phyloP scores from a whole-genome alignment of 1,140 invertebrate species.

The Maniola jurtina region DNA sequence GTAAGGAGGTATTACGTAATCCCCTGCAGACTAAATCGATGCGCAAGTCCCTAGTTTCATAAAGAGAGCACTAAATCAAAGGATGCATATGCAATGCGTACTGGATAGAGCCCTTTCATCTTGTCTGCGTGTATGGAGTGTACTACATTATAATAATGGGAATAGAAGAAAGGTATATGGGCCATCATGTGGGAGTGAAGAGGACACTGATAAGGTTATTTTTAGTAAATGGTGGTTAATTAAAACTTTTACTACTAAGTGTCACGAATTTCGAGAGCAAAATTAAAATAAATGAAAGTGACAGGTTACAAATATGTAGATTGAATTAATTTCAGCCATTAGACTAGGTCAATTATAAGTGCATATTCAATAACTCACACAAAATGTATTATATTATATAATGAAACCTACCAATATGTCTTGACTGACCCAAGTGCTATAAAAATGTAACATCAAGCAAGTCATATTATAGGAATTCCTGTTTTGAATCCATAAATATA shows the following conservation, averaged over 20 bases:
- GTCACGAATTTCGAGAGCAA: no score
- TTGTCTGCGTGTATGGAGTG: constrained; percentile 3
- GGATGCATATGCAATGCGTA: constrained; percentile 13
- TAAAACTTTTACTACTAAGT: no score
- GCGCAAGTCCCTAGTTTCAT: constrained; percentile 8
- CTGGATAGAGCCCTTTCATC: constrained; percentile 9
- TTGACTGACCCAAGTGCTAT: neutral
- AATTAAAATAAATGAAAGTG: no score
- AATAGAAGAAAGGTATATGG: neutral
- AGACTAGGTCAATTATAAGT: no score
- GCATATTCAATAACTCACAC: no score
- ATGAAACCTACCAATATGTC: no score
- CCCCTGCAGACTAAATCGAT: constrained; percentile 12
- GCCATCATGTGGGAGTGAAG: neutral
- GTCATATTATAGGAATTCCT: no score
- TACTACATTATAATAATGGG: neutral
- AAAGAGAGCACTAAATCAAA: constrained; percentile 8
- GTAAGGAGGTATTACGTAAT: constrained; percentile 9
- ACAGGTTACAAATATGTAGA: no score
- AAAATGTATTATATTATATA: no score
- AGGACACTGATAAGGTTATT: neutral
- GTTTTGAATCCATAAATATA: neutral
- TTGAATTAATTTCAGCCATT: no score
- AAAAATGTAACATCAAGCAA: neutral
- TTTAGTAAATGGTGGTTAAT: neutral